Evolutionary conservation across 1,140 invertebrate genomes (phyloP).

Genomic region (Nixonia krombeini): DNA sequence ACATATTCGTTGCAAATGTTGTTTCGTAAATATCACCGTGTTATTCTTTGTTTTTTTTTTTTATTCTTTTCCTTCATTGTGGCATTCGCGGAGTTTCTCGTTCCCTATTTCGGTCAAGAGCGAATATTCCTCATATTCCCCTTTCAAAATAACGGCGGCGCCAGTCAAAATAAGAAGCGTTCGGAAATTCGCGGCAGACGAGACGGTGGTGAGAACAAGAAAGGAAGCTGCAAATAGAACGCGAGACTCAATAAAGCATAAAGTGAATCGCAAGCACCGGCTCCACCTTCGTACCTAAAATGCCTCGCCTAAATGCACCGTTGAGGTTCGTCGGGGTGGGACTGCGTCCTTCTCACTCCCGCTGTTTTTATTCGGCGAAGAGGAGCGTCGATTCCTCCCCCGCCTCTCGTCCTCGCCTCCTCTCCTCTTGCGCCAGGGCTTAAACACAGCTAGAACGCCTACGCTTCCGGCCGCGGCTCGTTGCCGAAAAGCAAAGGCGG

Average conservation of each 20-base stretch:
- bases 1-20: too few species aligned
- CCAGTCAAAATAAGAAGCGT: slow-evolving; percentile 15
- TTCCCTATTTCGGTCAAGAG: too few species aligned
- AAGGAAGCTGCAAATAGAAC: slow-evolving; percentile 22
- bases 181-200: slow-evolving; percentile 20
- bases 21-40: too few species aligned
- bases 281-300: slow-evolving; percentile 10
- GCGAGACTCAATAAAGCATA: slow-evolving; percentile 38
- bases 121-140: slow-evolving; percentile 19
- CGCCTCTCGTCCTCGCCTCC: background rate
- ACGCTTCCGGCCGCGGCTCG: slow-evolving; percentile 35
- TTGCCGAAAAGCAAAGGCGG: slow-evolving; percentile 24
- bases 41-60: too few species aligned
- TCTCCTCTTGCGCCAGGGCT: background rate
- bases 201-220: slow-evolving; percentile 14
- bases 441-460: slow-evolving; percentile 17
- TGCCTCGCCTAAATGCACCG: slow-evolving; percentile 4
- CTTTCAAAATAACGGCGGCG: slow-evolving; percentile 19
- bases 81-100: too few species aligned
- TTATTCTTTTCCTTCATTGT: too few species aligned
- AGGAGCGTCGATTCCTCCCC: background rate
- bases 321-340: slow-evolving; percentile 7
- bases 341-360: slow-evolving; percentile 10
- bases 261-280: slow-evolving; percentile 22
- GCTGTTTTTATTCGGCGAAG: background rate